Percentiles rank a stretch among this genome's conserved stretches.
phyloP scores from a whole-genome alignment of 2,888 invertebrate species.

The Blera fallax region DNA sequence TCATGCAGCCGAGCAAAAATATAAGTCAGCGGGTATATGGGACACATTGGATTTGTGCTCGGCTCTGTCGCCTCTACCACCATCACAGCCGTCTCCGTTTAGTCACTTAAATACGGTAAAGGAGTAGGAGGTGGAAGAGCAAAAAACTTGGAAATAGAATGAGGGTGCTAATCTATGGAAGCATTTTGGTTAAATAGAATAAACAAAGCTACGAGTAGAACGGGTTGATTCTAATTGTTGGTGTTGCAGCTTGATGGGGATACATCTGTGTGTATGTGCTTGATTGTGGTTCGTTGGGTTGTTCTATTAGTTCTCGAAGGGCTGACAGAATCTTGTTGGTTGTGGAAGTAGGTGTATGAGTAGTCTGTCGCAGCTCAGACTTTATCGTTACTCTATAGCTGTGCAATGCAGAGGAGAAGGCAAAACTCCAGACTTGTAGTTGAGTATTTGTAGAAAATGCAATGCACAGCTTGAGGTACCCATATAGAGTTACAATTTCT shows the following conservation, averaged over 20 bases:
- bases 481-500: too few relatives aligned
- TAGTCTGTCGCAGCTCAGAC: not conserved
- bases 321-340: not conserved
- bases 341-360: too few relatives aligned
- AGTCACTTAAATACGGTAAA: slow-evolving; percentile 24
- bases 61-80: slow-evolving; percentile 26
- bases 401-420: not conserved
- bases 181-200: slow-evolving; percentile 42
- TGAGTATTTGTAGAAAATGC: not conserved
- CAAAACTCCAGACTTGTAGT: not conserved
- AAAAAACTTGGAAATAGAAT: slow-evolving; percentile 10
- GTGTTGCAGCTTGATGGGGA: not conserved
- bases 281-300: slow-evolving; percentile 16
- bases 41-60: slow-evolving; percentile 66
- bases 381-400: not conserved
- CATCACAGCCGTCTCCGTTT: slow-evolving; percentile 41
- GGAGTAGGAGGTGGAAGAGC: not conserved
- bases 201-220: slow-evolving; percentile 6
- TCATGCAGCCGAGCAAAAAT: slow-evolving; percentile 73
- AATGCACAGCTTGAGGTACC: too few relatives aligned
- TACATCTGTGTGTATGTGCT: not conserved
- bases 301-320: not conserved
- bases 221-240: slow-evolving; percentile 17
- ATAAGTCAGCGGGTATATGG: slow-evolving; percentile 76
- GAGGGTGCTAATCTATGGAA: slow-evolving; percentile 61